phyloP scores from a whole-genome alignment of 2,888 invertebrate genomes.

The Lucinisca nassula region DNA sequence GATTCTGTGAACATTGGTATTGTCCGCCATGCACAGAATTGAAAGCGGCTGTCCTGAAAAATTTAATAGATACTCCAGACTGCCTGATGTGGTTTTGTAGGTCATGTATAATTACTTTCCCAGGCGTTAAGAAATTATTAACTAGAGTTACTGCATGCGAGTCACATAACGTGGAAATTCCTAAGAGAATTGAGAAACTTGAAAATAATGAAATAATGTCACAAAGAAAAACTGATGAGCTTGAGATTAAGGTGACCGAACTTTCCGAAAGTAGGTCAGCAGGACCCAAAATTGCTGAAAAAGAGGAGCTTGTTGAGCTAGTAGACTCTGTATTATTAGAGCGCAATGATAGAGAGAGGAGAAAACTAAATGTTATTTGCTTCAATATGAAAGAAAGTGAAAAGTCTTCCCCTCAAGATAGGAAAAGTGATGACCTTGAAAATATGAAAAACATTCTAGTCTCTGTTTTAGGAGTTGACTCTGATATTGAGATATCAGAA shows the following conservation, averaged over 20 bases:
- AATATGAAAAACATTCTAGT: not conserved
- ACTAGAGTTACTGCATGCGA: not conserved
- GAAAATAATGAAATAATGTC: not conserved
- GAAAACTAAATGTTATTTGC: not conserved
- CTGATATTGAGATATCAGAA: not conserved
- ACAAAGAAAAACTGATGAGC: too few species aligned
- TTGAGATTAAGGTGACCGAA: too few species aligned
- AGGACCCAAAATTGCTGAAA: not conserved
- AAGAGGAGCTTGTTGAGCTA: not conserved
- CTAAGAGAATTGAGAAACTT: not conserved
- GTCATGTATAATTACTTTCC: not conserved
- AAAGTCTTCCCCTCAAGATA: not conserved
- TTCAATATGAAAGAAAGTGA: not conserved
- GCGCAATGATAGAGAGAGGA: not conserved
- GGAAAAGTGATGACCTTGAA: not conserved
- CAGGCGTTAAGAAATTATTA: not conserved
- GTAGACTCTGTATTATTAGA: not conserved
- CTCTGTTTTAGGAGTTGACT: not conserved
- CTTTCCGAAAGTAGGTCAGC: not conserved
- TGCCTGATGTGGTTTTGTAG: conserved; percentile 1
- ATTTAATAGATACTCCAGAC: not conserved
- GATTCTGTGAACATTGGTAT: not conserved
- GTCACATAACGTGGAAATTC: not conserved
- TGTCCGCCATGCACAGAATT: not conserved
- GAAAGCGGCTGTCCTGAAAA: not conserved